phyloP scores from a whole-genome alignment of 2,797 vertebrate species.

The Esox masquinongy region DNA sequence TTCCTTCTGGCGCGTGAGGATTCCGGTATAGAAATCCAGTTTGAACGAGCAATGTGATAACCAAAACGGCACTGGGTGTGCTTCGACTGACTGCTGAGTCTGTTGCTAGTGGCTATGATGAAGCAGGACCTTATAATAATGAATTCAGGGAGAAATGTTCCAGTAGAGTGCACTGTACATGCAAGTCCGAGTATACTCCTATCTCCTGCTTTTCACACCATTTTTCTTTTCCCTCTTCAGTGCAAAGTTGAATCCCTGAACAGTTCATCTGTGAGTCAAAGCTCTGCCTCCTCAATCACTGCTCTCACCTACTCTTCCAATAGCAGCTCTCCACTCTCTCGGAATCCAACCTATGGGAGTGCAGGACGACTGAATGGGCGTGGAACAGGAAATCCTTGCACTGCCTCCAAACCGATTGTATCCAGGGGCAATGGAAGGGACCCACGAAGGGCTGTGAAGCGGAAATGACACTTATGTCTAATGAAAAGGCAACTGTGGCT shows the following conservation, averaged over 20 bases:
- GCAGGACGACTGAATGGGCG: slow-evolving; percentile 70
- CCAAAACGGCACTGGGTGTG: too few relatives aligned
- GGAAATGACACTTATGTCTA: slow-evolving; percentile 46
- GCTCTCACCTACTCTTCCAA: neutral
- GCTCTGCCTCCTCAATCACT: neutral
- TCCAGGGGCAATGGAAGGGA: slow-evolving; percentile 81
- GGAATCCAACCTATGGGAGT: slow-evolving; percentile 55
- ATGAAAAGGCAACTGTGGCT: neutral
- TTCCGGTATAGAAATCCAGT: too few relatives aligned
- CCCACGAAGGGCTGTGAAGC: slow-evolving; percentile 79
- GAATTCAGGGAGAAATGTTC: too few relatives aligned
- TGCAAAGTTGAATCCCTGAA: neutral
- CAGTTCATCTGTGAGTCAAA: neutral
- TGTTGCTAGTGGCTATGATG: too few relatives aligned
- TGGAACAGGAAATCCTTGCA: slow-evolving; percentile 55
- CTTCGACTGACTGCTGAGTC: too few relatives aligned
- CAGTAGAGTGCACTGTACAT: too few relatives aligned
- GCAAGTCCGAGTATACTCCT: too few relatives aligned
- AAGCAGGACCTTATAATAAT: too few relatives aligned
- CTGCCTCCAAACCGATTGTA: slow-evolving; percentile 55
- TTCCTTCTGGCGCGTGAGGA: too few relatives aligned
- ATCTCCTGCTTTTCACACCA: neutral
- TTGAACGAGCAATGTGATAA: too few relatives aligned
- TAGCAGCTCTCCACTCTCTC: neutral
- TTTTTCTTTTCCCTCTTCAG: neutral